Base-by-base conservation (phyloP, 2,888 invertebrate species). In the Cantharis rufa region DNA sequence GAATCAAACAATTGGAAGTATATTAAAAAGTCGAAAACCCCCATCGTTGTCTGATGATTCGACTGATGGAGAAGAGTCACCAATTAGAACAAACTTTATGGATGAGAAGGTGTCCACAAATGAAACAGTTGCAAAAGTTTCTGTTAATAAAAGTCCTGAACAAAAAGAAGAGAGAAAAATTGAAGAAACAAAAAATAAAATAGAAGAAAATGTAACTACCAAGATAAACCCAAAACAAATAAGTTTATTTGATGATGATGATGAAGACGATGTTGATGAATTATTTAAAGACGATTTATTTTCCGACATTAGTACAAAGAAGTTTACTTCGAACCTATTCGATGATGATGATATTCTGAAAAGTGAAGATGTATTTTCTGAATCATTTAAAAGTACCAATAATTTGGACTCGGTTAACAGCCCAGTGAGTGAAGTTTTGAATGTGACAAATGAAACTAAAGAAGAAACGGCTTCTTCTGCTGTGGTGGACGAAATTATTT, bases 261-360 rank as follows among this genome's bases (percentile, higher is more conserved):
- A 82, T 78, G 84, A 84, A 69, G 86, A 86, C 71, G 86, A 87
- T 81, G 63, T 21, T 21, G 83, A 83, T 69, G 84, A 84, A 78
- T 71, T 85, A 16, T 87, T 87, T 77, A 84, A 84, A 71, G 86
- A 86, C 71, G 87, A 88, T 82, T 81, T 88, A 62, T 88, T 88
- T 81, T 80, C 84, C 2, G 82, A 81, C 71, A 81, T 81, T 69
- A 80, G 81, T 24, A 73, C 82, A 10, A 84, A 83, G 63, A 84
- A 83, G 72, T 81, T 81, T 16, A 80, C 82, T 24, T 83, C 84
- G 1, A 82, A 81, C 68, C 77, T 85, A 16, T 86, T 86, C 72
- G 84, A 84, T 79, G 83, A 84, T 32, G 79, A 79, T 24, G 13
- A 21, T n/a, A 21, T 66, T n/a, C 5, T 66, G 15, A 62, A 71